Percentiles rank a stretch among this genome's conserved stretches.
Conservation (phyloP, 2,113 vertebrate species). For the Diglossa brunneiventris region DNA sequence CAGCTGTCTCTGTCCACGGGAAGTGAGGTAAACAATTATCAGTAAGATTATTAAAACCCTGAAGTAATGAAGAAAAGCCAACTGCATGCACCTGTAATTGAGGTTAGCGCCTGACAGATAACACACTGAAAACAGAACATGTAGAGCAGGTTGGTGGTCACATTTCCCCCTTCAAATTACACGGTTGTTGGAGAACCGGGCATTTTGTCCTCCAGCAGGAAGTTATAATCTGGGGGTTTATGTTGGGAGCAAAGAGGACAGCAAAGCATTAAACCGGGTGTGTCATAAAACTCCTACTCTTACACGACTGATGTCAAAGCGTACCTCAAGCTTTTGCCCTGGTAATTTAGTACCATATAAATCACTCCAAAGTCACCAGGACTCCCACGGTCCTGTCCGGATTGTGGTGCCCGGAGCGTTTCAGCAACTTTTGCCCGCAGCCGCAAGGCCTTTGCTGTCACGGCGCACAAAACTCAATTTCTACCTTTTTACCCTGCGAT, state of each 20-base stretch:
- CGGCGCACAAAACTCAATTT: fast-evolving
- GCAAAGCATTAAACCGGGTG: not conserved
- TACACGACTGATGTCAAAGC: not conserved
- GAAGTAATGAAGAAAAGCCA: not conserved
- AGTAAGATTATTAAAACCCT: not conserved
- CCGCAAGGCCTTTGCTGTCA: not conserved
- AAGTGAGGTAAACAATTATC: not conserved
- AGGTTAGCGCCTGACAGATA: not conserved
- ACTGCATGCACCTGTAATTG: not conserved
- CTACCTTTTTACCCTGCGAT: not conserved
- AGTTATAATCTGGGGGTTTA: not conserved
- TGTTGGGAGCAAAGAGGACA: not conserved
- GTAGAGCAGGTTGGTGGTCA: not conserved
- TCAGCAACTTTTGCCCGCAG: not conserved
- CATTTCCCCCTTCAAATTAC: not conserved
- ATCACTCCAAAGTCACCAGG: not conserved
- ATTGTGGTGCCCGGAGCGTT: not conserved
- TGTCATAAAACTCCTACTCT: not conserved
- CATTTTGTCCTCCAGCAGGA: not conserved
- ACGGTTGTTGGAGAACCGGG: not conserved
- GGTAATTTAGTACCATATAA: not conserved
- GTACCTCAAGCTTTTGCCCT: not conserved
- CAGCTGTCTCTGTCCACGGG: not conserved
- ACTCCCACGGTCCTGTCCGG: not conserved
- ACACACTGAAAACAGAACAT: not conserved